These are phyloP conservation scores for Parapsyche elsis DNA, from an alignment of 1,140 invertebrate species.

Conservation along the genomic window DNA sequence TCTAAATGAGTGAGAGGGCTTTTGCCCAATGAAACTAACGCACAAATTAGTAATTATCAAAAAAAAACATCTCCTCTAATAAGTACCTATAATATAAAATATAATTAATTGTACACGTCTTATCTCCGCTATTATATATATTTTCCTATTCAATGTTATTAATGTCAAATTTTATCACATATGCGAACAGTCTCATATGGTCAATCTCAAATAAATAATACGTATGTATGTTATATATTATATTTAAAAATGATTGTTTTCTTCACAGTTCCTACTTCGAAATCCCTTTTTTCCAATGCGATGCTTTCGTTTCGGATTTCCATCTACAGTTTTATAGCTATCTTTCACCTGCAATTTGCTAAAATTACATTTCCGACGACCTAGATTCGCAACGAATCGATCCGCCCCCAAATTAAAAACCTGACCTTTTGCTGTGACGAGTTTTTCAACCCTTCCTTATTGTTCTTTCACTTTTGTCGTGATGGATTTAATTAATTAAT, in stretches of 20 bases:
- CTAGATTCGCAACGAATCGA: not conserved
- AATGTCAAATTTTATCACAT: slow-evolving; percentile 33
- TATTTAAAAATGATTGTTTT: too few relatives aligned
- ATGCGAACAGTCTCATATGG: too few relatives aligned
- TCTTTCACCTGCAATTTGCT: too few relatives aligned
- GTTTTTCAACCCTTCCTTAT: not conserved
- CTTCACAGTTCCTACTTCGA: too few relatives aligned
- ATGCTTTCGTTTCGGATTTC: too few relatives aligned
- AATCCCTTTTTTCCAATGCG: too few relatives aligned
- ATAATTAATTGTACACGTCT: not conserved
- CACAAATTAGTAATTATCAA: slow-evolving; percentile 47
- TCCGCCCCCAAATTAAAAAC: not conserved
- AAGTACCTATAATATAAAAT: not conserved
- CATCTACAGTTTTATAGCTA: too few relatives aligned
- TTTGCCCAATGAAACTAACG: slow-evolving; percentile 51
- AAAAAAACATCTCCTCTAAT: slow-evolving; percentile 22
- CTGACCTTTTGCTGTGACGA: not conserved
- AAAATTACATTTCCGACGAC: not conserved
- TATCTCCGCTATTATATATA: slow-evolving; percentile 1
- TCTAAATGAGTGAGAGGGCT: slow-evolving; percentile 43
- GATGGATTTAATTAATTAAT: not conserved
- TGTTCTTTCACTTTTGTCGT: too few relatives aligned
- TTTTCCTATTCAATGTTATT: slow-evolving; percentile 33
- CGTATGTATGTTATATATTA: too few relatives aligned
- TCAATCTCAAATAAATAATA: too few relatives aligned